Conservation (phyloP, 1,140 invertebrate genomes). For the Ips nitidus region DNA sequence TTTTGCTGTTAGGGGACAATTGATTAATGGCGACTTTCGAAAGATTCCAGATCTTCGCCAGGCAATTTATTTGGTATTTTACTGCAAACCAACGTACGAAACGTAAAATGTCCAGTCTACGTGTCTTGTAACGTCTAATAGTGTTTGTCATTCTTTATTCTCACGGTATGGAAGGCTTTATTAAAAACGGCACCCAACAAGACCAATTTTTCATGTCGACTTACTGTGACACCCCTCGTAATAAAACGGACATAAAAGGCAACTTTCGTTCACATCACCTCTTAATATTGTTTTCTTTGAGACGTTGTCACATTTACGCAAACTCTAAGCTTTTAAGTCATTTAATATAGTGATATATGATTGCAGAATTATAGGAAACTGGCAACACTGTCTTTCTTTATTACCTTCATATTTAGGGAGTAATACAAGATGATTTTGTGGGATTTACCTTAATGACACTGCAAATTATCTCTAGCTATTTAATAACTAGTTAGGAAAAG, state of each 20-base stretch:
- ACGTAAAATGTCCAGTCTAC: not conserved
- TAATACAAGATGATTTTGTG: not conserved
- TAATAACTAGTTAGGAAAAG: no score
- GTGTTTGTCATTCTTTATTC: not conserved
- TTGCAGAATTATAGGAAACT: not conserved
- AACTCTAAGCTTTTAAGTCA: not conserved
- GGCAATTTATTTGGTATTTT: not conserved
- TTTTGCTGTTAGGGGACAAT: not conserved
- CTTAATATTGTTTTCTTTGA: constrained; percentile 3
- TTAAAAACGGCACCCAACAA: not conserved
- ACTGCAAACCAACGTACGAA: not conserved
- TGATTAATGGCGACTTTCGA: constrained; percentile 1
- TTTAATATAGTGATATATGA: not conserved
- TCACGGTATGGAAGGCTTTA: not conserved
- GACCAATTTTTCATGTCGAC: constrained; percentile 1
- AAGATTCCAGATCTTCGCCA: not conserved
- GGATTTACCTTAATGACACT: not conserved
- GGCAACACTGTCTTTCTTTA: not conserved
- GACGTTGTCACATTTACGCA: not conserved
- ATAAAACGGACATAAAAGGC: constrained; percentile 10
- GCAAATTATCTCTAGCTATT: not conserved
- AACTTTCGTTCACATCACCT: constrained; percentile 4
- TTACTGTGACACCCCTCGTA: constrained; percentile 4
- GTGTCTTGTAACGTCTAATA: not conserved
- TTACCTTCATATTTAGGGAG: no score